A percentile compares a stretch with the other conserved stretches of the same genome.
These are phyloP conservation scores for Halocynthia roretzi DNA, from an alignment of 23 tunicate genomes.

Conservation along the genomic window DNA sequence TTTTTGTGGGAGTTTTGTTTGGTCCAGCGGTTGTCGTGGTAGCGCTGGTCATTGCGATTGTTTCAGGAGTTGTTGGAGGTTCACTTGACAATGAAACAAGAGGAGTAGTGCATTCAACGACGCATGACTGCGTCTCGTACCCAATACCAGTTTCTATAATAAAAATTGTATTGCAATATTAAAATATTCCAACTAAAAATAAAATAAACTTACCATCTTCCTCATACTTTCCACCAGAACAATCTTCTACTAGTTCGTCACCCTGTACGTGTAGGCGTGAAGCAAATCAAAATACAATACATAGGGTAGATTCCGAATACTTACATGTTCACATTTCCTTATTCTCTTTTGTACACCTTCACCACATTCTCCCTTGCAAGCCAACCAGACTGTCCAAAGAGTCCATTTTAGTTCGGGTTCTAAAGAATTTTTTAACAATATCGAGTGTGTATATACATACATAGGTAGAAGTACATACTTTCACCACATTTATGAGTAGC, in stretches of 20 bases:
- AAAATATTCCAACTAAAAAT: background rate
- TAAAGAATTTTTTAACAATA: background rate
- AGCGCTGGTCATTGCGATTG: background rate
- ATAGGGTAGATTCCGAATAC: background rate
- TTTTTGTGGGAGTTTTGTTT: background rate
- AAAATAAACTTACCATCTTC: constrained; percentile 3
- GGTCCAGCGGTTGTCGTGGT: background rate
- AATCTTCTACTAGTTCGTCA: constrained; percentile 2
- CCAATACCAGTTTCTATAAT: too few relatives aligned
- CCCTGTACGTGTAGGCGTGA: background rate
- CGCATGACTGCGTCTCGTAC: background rate
- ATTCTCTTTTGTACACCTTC: background rate
- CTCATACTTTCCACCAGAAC: background rate
- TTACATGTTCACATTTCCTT: background rate
- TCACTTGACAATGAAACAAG: background rate
- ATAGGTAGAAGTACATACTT: background rate
- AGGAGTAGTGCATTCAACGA: background rate
- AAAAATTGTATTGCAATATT: background rate
- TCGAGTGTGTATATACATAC: background rate
- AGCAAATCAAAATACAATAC: background rate
- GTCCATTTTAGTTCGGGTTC: background rate
- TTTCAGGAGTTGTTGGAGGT: constrained; percentile 1
- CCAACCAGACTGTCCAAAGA: background rate
- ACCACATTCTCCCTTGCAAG: background rate
- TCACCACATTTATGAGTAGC: constrained; percentile 6